Base-by-base conservation (phyloP, 2,888 invertebrate genomes). In the Ophraella communa region DNA sequence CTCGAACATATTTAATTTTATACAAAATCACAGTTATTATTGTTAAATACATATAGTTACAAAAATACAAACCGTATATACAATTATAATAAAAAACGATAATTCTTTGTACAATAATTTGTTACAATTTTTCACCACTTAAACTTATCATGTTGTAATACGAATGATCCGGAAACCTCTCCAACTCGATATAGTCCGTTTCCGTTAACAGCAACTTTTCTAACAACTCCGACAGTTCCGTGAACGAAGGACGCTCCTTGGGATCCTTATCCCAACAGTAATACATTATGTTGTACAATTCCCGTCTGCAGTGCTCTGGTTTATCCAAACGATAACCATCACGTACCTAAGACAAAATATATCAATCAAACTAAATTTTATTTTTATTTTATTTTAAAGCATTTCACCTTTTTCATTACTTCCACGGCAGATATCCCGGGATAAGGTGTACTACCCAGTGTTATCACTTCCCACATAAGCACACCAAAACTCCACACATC, bases 401-500 rank as follows among this genome's bases (percentile, higher is more conserved):
- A 4, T 30, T 82, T 79, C 74, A 96, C 95, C 86, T 91, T 91
- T 79, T 88, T 88, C 92, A 95, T 94, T 62, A 95, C 95, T 80
- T 96, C 96, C 8, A 91, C 91, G 0, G 96, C 96, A 0, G 94
- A 93, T 75, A 96, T 85, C 0, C 96, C 96, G 0, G 96, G 96
- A 83, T 97, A 97, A 0, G 97, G 97, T 55, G 96, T 96, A 23
- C 96, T 95, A 17, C 96, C 96, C 14, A 97, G 86, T 0, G 97
- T 96, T 8, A 96, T 94, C 54, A 97, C 94, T 83, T 97, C 97
- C 97, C 97, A 98, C 76, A 96, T 88, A 8, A 97, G 85, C 11
- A 97, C 91, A 0, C 96, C 96, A 76, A 96, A 97, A 74, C 96
- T 95, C 96, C 96, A 97, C 47, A 96, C 93, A 80, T 97, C 97